Conservation (phyloP, 2,888 invertebrate species). For the Heliconius cydno region DNA sequence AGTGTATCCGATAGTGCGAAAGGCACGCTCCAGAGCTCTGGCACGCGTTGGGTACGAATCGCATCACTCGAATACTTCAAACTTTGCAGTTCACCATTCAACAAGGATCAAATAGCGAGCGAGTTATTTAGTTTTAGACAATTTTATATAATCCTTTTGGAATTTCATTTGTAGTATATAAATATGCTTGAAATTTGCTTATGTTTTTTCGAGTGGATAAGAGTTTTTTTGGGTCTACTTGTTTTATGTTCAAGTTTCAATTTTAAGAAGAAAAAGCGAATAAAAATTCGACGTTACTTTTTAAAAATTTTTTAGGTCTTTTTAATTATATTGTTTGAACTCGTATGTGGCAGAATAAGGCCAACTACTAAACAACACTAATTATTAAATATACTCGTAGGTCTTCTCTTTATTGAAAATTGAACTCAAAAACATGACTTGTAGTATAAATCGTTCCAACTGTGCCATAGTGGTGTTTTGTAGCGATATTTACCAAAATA, state of each 20-base stretch:
- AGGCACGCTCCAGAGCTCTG: constrained; percentile 28
- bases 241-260: neutral
- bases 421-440: neutral
- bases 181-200: neutral
- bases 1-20: constrained; percentile 25
- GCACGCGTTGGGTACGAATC: constrained; percentile 33
- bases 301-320: neutral
- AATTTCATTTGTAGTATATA: neutral
- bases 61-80: constrained; percentile 28
- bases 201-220: neutral
- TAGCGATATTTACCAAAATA: constrained; percentile 4
- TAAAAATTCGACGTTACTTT: neutral
- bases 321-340: neutral
- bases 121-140: constrained; percentile 5
- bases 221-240: neutral
- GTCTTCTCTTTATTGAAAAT: too few species aligned
- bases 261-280: neutral
- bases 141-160: neutral
- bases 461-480: neutral
- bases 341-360: neutral
- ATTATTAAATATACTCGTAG: neutral
- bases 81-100: constrained; percentile 13
- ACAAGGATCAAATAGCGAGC: constrained; percentile 5
- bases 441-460: neutral
- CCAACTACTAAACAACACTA: neutral